A percentile compares a stretch with the other conserved stretches of the same genome.
Evolutionary conservation across 1,140 invertebrate genomes (phyloP).

Genomic region (Lordiphosa mommai): DNA sequence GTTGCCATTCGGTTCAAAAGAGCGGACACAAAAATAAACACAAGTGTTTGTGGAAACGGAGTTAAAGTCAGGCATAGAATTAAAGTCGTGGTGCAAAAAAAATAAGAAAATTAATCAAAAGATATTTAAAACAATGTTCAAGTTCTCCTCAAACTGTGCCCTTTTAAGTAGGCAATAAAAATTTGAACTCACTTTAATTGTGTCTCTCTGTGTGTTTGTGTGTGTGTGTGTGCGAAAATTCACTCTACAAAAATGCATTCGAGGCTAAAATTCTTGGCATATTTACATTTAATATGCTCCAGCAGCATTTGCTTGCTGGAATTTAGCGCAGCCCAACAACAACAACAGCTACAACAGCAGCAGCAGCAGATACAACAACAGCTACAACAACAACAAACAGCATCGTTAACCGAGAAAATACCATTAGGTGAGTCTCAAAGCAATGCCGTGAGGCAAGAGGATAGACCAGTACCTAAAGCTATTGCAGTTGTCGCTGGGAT

Average conservation of each 20-base stretch:
- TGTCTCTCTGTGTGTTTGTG: conserved; percentile 2
- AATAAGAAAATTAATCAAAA: too few species aligned
- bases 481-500: conserved; percentile 49
- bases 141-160: too few species aligned
- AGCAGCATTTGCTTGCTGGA: conserved; percentile 60
- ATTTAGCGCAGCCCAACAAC: conserved; percentile 58
- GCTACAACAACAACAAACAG: conserved; percentile 46
- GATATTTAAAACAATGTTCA: too few species aligned
- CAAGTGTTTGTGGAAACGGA: too few species aligned
- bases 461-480: background rate
- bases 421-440: conserved; percentile 77
- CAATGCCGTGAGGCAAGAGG: conserved; percentile 12
- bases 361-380: conserved; percentile 49
- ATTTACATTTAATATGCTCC: conserved; percentile 76
- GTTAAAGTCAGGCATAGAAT: too few species aligned
- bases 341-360: conserved; percentile 23
- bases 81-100: too few species aligned
- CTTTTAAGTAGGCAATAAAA: too few species aligned
- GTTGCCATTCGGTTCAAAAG: conserved; percentile 64
- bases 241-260: conserved; percentile 60
- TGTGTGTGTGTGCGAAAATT: conserved; percentile 12
- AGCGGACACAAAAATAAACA: conserved; percentile 30
- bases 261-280: conserved; percentile 71
- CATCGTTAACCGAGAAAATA: conserved; percentile 79
- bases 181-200: background rate